Percentiles rank a stretch among this genome's conserved stretches.
Conservation (phyloP, 2,113 vertebrate genomes). For the Antechinus stuartii region DNA sequence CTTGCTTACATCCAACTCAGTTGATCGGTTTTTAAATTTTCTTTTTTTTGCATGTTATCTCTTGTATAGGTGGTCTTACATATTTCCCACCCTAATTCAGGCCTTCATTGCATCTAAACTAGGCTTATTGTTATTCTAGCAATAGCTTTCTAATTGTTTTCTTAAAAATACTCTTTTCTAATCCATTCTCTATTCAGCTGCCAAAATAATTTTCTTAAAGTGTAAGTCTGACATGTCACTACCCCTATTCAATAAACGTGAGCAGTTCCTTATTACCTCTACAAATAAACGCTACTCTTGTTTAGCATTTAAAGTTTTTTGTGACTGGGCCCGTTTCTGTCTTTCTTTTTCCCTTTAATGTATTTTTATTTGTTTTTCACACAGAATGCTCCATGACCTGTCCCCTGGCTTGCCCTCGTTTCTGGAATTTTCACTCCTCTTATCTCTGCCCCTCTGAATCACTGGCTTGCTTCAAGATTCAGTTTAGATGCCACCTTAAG, state of each 20-base stretch:
- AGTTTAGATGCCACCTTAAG: not conserved
- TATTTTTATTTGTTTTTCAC: too few species aligned
- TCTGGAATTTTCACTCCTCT: not conserved
- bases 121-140: not conserved
- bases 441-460: not conserved
- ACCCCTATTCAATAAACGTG: not conserved
- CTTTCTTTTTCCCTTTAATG: not conserved
- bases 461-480: not conserved
- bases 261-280: not conserved
- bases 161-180: not conserved
- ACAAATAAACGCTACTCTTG: not conserved
- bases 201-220: not conserved
- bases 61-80: not conserved
- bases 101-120: not conserved
- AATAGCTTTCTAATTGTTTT: not conserved
- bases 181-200: not conserved
- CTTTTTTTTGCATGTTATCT: not conserved
- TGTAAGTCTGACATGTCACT: not conserved
- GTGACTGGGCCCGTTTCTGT: not conserved
- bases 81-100: not conserved
- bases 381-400: not conserved
- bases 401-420: not conserved
- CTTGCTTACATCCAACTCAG: not conserved
- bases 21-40: not conserved
- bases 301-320: not conserved